Evolutionary conservation across 2,797 vertebrate genomes (phyloP).

Genomic region (Xerus rutilus): DNA sequence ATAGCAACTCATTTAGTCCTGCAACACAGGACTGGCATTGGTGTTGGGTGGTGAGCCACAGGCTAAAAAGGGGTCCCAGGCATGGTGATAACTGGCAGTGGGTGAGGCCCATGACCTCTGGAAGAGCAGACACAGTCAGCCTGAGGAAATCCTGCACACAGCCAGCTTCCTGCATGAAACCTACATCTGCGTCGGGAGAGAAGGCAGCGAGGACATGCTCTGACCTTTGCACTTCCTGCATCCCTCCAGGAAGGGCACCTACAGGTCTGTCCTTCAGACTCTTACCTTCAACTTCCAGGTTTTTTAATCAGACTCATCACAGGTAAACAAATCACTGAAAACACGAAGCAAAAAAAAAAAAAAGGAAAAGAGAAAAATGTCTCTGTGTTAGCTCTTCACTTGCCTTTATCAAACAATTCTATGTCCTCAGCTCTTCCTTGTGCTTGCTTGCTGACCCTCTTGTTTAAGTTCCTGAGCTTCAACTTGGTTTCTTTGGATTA

Average conservation of each 20-base stretch:
- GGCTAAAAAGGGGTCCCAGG: too few relatives aligned
- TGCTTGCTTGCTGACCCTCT: neutral
- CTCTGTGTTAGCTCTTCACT: conserved; percentile 67
- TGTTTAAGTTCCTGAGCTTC: neutral
- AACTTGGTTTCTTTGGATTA: conserved; percentile 44
- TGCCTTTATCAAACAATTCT: conserved; percentile 48
- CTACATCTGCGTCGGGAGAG: conserved; percentile 65
- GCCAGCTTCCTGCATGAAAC: conserved; percentile 38
- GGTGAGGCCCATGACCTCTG: too few relatives aligned
- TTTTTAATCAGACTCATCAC: conserved; percentile 66
- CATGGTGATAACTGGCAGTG: too few relatives aligned
- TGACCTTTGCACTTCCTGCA: conserved; percentile 77
- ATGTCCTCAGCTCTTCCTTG: neutral
- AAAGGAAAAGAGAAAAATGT: neutral
- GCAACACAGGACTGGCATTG: too few relatives aligned
- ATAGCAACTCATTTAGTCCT: too few relatives aligned
- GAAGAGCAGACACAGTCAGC: neutral
- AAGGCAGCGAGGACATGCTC: conserved; percentile 45
- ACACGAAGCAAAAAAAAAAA: neutral
- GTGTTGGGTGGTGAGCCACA: too few relatives aligned
- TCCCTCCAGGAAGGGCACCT: conserved; percentile 10
- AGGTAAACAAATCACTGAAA: conserved; percentile 51
- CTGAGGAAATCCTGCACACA: neutral
- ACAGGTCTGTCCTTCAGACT: conserved; percentile 59
- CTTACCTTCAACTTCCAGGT: conserved; percentile 46